phyloP scores from a whole-genome alignment of 2,113 vertebrate species.

The Oriolus oriolus region DNA sequence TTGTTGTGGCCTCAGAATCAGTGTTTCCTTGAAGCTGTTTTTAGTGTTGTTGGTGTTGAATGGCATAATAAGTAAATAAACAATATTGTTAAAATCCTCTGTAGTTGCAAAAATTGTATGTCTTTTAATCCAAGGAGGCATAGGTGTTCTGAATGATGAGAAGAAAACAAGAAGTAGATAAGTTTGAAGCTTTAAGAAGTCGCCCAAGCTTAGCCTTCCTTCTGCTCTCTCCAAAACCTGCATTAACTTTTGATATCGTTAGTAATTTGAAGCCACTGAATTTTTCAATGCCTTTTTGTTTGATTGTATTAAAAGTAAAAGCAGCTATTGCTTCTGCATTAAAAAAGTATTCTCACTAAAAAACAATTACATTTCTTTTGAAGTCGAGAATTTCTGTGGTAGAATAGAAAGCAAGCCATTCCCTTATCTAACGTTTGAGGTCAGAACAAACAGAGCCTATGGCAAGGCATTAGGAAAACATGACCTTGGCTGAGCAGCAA shows the following conservation, averaged over 20 bases:
- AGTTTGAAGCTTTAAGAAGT: not conserved
- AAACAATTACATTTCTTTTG: not conserved
- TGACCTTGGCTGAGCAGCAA: conserved; percentile 3
- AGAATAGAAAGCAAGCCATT: not conserved
- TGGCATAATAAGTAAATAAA: not conserved
- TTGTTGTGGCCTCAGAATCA: not conserved
- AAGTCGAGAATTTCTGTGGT: conserved; percentile 16
- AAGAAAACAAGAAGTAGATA: not conserved
- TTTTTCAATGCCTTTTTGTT: not conserved
- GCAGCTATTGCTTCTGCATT: not conserved
- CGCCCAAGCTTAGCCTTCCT: not conserved
- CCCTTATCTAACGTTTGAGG: conserved; percentile 45
- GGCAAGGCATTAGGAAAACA: conserved; percentile 43
- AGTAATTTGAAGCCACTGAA: not conserved
- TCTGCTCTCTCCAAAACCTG: not conserved
- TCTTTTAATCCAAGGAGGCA: not conserved
- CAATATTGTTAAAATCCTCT: not conserved
- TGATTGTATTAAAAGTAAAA: not conserved
- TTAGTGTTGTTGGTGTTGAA: not conserved
- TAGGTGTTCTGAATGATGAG: not conserved
- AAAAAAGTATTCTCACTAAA: not conserved
- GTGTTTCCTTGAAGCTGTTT: not conserved
- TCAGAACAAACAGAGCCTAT: conserved; percentile 57
- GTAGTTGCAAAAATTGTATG: not conserved
- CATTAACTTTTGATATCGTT: not conserved